Conservation (phyloP, 2,797 vertebrate genomes). For the Silurus aristotelis region DNA sequence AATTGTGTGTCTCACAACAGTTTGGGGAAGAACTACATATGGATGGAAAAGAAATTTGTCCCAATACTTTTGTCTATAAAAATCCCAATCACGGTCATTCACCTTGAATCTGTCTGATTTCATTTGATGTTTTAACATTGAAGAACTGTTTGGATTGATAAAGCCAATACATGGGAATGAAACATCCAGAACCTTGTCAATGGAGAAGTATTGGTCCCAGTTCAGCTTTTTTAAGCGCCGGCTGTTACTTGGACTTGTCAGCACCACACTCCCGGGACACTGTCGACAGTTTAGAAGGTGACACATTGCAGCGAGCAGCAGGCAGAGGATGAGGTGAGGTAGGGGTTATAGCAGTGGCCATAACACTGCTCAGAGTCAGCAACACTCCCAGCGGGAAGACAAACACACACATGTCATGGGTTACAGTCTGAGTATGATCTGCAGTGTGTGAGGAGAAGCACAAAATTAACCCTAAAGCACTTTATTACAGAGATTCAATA, state of each 20-base stretch:
- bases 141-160: too few species aligned
- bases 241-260: not conserved
- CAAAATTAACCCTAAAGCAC: slow-evolving; percentile 6
- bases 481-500: not conserved
- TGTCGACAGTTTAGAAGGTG: not conserved
- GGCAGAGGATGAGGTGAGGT: slow-evolving; percentile 15
- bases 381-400: slow-evolving; percentile 25
- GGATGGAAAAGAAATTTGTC: too few species aligned
- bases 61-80: too few species aligned
- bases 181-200: not conserved
- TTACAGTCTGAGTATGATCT: slow-evolving; percentile 9
- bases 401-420: slow-evolving; percentile 20
- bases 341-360: slow-evolving; percentile 9
- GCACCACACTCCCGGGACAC: not conserved
- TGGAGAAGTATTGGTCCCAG: not conserved
- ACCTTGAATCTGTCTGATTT: too few species aligned
- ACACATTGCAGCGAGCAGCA: slow-evolving; percentile 8
- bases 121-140: too few species aligned
- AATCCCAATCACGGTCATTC: too few species aligned
- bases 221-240: not conserved
- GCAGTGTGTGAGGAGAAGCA: not conserved
- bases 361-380: slow-evolving; percentile 16
- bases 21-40: too few species aligned
- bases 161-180: too few species aligned
- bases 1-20: too few species aligned